Evolutionary conservation across 2,797 vertebrate species (phyloP).

Genomic region (Urophycis tenuis): DNA sequence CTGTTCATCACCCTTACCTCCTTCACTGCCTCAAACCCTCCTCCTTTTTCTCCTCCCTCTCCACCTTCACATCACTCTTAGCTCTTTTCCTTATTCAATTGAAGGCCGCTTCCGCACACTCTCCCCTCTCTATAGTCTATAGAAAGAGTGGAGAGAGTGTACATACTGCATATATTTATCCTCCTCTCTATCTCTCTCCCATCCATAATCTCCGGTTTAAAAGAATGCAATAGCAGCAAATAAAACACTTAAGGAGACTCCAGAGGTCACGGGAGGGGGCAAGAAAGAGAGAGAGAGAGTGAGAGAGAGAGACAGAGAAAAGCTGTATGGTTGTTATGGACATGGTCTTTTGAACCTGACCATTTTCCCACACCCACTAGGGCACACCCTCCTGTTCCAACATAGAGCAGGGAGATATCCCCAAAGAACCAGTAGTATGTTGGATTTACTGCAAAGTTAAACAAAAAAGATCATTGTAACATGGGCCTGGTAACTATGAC

Average conservation of each 20-base stretch:
- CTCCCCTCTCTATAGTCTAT: not conserved
- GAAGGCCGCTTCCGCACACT: not conserved
- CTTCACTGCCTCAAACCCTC: no score
- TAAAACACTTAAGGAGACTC: not conserved
- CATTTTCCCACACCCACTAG: no score
- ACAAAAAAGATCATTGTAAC: not conserved
- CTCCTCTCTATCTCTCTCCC: not conserved
- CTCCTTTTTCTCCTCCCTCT: constrained; percentile 1
- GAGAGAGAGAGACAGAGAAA: no score
- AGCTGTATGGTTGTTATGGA: no score
- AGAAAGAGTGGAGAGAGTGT: not conserved
- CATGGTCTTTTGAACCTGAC: no score
- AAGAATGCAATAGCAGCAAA: constrained; percentile 4
- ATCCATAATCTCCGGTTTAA: constrained; percentile 1
- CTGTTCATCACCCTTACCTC: no score
- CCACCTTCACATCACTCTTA: not conserved
- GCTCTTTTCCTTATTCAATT: not conserved
- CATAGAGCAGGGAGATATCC: not conserved
- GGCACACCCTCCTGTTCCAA: not conserved
- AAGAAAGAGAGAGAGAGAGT: not conserved
- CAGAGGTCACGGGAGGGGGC: not conserved
- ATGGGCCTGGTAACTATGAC: not conserved
- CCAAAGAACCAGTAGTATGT: not conserved
- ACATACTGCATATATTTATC: not conserved
- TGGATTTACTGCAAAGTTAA: not conserved